Conservation (phyloP, 2,797 vertebrate genomes). For the Typhlichthys eigenmanni region DNA sequence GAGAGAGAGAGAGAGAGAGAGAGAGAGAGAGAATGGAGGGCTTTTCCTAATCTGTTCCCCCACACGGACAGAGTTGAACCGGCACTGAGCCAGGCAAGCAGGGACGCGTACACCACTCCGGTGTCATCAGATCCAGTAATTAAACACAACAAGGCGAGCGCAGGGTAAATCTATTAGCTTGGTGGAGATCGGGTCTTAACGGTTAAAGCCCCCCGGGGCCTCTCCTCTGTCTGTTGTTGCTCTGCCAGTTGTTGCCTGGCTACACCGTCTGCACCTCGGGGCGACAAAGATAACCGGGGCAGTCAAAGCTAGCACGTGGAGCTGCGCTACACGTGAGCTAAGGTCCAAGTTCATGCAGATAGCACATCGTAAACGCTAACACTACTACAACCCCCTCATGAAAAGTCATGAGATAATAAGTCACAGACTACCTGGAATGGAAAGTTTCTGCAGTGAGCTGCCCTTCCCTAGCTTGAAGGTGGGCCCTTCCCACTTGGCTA, state of each 20-base stretch:
- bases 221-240: conserved; percentile 39
- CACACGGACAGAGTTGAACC: conserved; percentile 72
- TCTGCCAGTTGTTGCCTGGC: conserved; percentile 20
- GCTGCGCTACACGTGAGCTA: not conserved
- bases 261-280: conserved; percentile 9
- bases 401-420: conserved; percentile 33
- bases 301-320: conserved; percentile 12
- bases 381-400: conserved; percentile 44
- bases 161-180: conserved; percentile 75
- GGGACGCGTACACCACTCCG: conserved; percentile 65
- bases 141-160: conserved; percentile 70
- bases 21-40: conserved; percentile 26
- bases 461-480: conserved; percentile 9
- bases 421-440: conserved; percentile 18
- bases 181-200: conserved; percentile 67
- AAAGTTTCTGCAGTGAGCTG: conserved; percentile 34
- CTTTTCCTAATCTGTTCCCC: conserved; percentile 40
- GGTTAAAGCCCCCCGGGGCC: conserved; percentile 52
- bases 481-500: conserved; percentile 18
- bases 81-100: conserved; percentile 69
- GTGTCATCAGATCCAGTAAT: conserved; percentile 76
- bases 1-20: conserved; percentile 21
- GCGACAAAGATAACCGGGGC: conserved; percentile 28
- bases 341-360: conserved; percentile 9
- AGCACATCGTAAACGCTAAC: conserved; percentile 6